Conservation (phyloP, 2,888 invertebrate species). For the Oxystoma pomonae region DNA sequence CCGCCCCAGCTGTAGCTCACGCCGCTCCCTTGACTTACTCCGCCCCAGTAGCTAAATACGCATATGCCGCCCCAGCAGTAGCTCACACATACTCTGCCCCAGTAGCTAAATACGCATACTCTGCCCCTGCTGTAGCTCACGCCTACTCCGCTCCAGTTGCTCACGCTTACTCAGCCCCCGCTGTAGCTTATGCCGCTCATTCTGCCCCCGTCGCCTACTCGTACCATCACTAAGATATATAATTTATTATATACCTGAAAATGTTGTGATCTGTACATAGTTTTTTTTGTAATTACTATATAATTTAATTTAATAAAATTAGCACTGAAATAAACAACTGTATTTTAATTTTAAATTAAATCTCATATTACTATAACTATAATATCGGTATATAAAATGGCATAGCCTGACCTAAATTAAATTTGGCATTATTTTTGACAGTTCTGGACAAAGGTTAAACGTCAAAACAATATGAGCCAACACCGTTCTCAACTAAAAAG, state of each 20-base stretch:
- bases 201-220: conserved; percentile 35
- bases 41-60: conserved; percentile 28
- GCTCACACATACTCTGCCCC: conserved; percentile 26
- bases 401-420: too few relatives aligned
- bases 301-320: neutral
- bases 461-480: too few relatives aligned
- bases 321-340: neutral
- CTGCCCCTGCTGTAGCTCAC: neutral
- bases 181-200: conserved; percentile 28
- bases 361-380: too few relatives aligned
- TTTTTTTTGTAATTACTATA: neutral
- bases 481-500: too few relatives aligned
- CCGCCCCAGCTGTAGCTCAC: conserved; percentile 26
- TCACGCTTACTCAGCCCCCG: conserved; percentile 27
- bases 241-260: neutral
- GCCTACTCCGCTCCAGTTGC: conserved; percentile 14
- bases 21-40: conserved; percentile 30
- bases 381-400: too few relatives aligned
- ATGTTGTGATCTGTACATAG: neutral
- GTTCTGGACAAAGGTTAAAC: too few relatives aligned
- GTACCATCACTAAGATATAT: neutral
- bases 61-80: conserved; percentile 4
- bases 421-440: too few relatives aligned
- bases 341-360: neutral
- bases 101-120: conserved; percentile 35